Evolutionary conservation across 2,888 invertebrate genomes (phyloP).

Genomic region (Cryptocheilus praepositus): DNA sequence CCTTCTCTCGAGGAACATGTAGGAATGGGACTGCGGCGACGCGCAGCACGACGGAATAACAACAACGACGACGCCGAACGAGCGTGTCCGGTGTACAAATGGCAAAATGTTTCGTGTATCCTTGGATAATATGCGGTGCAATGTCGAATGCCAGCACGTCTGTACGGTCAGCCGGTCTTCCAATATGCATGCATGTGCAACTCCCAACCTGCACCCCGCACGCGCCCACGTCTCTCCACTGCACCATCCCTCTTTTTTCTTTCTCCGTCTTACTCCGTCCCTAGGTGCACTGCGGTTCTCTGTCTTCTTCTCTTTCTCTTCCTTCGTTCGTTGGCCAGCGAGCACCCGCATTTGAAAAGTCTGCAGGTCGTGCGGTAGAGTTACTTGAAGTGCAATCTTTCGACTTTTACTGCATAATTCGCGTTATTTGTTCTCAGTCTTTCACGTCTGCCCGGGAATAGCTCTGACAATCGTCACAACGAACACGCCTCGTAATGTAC

Average conservation of each 20-base stretch:
- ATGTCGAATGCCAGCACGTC: conserved; percentile 70
- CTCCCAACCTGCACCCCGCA: conserved; percentile 44
- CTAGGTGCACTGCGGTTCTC: too few species aligned
- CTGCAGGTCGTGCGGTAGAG: too few species aligned
- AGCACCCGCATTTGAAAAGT: background rate
- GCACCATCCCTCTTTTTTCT: background rate
- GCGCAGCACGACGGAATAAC: conserved; percentile 54
- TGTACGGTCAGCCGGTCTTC: conserved; percentile 36
- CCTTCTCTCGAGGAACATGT: conserved; percentile 40
- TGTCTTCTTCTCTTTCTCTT: too few species aligned
- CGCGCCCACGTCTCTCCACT: conserved; percentile 22
- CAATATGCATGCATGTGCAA: conserved; percentile 49
- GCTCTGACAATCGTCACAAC: too few species aligned
- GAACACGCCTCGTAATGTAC: too few species aligned
- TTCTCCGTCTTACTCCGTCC: too few species aligned
- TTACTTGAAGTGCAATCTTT: background rate
- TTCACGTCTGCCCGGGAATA: too few species aligned
- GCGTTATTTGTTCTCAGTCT: too few species aligned
- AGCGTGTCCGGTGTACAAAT: conserved; percentile 68
- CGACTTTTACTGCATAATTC: background rate
- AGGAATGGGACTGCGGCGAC: conserved; percentile 61
- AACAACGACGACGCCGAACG: conserved; percentile 47
- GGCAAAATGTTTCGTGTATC: conserved; percentile 67
- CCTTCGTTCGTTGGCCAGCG: background rate
- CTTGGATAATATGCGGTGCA: conserved; percentile 72